Evolutionary conservation across 1,140 invertebrate species (phyloP), one percentile per base, ranked within the genome.

Genomic region (Drosophila asahinai): DNA sequence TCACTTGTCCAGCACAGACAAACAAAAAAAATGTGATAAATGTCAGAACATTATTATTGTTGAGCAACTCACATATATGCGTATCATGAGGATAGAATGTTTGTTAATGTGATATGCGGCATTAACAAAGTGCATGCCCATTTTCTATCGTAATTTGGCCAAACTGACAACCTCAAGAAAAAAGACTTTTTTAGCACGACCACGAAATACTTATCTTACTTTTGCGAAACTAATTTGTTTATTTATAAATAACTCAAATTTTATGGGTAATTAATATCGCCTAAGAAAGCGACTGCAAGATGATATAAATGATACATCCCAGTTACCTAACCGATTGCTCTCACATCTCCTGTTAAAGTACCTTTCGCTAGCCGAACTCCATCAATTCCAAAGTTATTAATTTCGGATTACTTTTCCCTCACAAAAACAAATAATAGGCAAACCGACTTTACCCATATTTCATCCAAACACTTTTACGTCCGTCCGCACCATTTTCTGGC

Each of bases 31-130:
- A 36, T 27, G 51, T 61, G 58, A 77, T 77, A 89, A 90, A 89
- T 89, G 86, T 78, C 86, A 72, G 80, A 62, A 77, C 84, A 89
- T 89, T 90, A 89, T 90, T 83, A 79, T 66, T 77, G 73, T 51
- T 51, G 73, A 78, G 51, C 36, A 59, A 66, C 48, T 55, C 48
- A 48, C 36, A 76, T 76, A 59, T 52, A 54, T 52, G 55, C 49
- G 55, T 38, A 52, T 60, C 45, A 51, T 47, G 38, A 33, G 40
- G 45, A 72, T 54, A 43, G 36, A 71, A 78, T 62, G 66, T 72
- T 73, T 64, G 76, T 60, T 65, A 80, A 65, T 45, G 71, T 77
- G 57, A 78, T 70, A 63, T 78, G 64, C 75, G 63, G 74, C 74
- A 67, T 77, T 77, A 77, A 77, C 75, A 62, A 77, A 68, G 65